Evolutionary conservation across 2,888 invertebrate genomes (phyloP).

Genomic region (Stegophylla sp.): DNA sequence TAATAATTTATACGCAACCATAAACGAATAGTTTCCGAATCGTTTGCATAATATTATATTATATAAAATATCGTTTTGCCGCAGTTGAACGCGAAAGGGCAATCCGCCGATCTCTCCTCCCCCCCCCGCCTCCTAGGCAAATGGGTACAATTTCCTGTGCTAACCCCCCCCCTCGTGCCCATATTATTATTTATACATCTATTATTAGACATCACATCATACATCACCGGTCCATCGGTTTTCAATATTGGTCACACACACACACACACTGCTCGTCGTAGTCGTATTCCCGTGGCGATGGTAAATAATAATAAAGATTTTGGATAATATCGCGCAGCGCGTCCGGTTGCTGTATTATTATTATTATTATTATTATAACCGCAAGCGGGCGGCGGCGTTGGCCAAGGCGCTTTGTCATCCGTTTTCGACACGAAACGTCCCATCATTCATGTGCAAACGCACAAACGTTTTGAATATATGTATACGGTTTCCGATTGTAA

Average conservation of each 20-base stretch:
- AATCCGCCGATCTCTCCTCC: neutral
- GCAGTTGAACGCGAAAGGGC: slow-evolving; percentile 2
- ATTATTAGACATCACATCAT: neutral
- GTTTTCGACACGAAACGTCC: slow-evolving; percentile 39
- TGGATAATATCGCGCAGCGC: slow-evolving; percentile 25
- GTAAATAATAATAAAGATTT: slow-evolving; percentile 43
- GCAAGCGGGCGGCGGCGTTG: neutral
- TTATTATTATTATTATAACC: too few species aligned
- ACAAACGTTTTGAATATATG: slow-evolving; percentile 53
- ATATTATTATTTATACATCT: neutral
- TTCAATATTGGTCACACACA: slow-evolving; percentile 18
- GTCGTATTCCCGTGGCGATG: slow-evolving; percentile 18
- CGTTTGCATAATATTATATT: slow-evolving; percentile 17
- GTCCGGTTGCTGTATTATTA: too few species aligned
- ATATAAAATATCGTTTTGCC: slow-evolving; percentile 7
- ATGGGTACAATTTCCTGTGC: slow-evolving; percentile 38
- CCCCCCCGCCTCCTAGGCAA: neutral
- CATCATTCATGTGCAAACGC: slow-evolving; percentile 45
- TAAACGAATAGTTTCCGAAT: slow-evolving; percentile 28
- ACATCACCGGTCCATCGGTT: slow-evolving; percentile 1
- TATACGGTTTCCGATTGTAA: slow-evolving; percentile 57
- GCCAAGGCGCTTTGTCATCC: slow-evolving; percentile 46
- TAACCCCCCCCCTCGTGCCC: neutral
- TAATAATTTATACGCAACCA: slow-evolving; percentile 1
- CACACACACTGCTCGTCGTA: neutral